These are phyloP conservation scores for Procambarus virginalis DNA, from an alignment of 1,140 invertebrate genomes.

Conservation along the genomic window DNA sequence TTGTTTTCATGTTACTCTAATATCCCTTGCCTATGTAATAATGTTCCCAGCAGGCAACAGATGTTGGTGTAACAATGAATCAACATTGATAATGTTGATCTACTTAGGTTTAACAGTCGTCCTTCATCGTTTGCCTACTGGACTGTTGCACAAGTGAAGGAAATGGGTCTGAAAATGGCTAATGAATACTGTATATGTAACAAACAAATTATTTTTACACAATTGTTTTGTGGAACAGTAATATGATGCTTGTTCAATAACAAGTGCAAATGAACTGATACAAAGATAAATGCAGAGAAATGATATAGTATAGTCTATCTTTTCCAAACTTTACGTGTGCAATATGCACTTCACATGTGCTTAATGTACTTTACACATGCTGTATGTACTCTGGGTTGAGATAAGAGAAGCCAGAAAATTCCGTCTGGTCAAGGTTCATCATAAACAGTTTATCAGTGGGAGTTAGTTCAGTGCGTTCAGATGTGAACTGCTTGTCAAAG, in stretches of 20 bases:
- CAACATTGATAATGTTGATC: no score
- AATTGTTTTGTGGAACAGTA: not conserved
- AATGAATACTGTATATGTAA: not conserved
- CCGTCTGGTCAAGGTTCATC: slow-evolving; percentile 99
- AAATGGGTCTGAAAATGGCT: not conserved
- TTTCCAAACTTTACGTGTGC: not conserved
- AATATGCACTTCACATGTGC: no score
- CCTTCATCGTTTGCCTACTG: no score
- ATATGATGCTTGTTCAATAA: slow-evolving; percentile 26
- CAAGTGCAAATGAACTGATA: slow-evolving; percentile 35
- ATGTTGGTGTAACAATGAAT: no score
- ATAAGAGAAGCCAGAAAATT: slow-evolving; percentile 99
- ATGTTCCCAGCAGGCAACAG: no score
- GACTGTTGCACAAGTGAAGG: not conserved
- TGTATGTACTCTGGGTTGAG: slow-evolving; percentile 96
- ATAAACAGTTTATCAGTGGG: slow-evolving; percentile 99
- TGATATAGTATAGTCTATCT: not conserved
- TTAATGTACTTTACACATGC: slow-evolving; percentile 78
- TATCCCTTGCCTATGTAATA: no score
- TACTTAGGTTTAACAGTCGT: no score
- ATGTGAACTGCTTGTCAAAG: slow-evolving; percentile 99
- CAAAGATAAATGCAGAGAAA: not conserved
- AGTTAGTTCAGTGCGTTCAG: slow-evolving; percentile 97
- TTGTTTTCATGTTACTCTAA: no score
- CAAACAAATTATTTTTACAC: not conserved